Percentiles rank a stretch among this genome's conserved stretches.
Evolutionary conservation across 2,113 vertebrate species (phyloP).

Genomic region (Misgurnus mizolepis): DNA sequence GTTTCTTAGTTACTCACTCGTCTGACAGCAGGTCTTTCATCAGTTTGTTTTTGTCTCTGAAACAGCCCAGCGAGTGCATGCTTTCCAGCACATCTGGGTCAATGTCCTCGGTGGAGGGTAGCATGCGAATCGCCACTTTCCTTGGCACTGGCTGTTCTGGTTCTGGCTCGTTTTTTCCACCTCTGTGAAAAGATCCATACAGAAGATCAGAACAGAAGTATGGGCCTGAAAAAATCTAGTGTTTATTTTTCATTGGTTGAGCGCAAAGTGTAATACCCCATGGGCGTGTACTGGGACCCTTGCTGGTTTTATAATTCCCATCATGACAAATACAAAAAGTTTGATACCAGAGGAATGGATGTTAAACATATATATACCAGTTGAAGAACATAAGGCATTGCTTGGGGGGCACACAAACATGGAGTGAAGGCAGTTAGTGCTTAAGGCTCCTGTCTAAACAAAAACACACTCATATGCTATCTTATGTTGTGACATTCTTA

Average conservation of each 20-base stretch:
- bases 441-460: background rate
- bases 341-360: background rate
- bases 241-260: conserved; percentile 14
- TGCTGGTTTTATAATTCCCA: conserved; percentile 1
- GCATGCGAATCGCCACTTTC: conserved; percentile 92
- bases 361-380: background rate
- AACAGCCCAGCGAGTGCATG: conserved; percentile 99
- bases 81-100: conserved; percentile 98
- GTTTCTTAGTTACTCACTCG: conserved; percentile 80
- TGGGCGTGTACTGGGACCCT: background rate
- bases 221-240: background rate
- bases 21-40: conserved; percentile 95
- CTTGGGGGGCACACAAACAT: background rate
- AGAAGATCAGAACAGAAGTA: conserved; percentile 19
- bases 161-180: conserved; percentile 96
- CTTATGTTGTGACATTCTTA: background rate
- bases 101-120: conserved; percentile 91
- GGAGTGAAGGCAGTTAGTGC: background rate
- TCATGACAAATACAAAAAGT: conserved; percentile 7
- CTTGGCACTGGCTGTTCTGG: conserved; percentile 94
- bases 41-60: conserved; percentile 96
- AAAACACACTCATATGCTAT: background rate
- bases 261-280: background rate
- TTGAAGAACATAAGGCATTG: background rate
- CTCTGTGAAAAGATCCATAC: conserved; percentile 72